Evolutionary conservation across 1,140 invertebrate genomes (phyloP).

Genomic region (Papilio glaucus): DNA sequence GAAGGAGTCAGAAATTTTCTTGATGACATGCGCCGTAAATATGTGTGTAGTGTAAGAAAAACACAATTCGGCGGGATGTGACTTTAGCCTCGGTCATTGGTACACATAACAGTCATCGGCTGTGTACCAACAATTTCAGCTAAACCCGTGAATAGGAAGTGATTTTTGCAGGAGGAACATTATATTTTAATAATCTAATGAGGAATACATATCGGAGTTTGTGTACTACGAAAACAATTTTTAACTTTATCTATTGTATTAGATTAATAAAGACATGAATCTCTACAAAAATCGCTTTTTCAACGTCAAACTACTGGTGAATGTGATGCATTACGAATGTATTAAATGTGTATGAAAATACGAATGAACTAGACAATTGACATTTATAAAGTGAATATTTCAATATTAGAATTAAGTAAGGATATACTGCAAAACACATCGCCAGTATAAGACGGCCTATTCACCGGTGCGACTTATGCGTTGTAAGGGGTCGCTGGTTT

Average conservation of each 20-base stretch:
- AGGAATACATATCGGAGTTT: not conserved
- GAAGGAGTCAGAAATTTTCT: conserved; percentile 40
- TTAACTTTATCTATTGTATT: not conserved
- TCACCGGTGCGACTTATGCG: conserved; percentile 52
- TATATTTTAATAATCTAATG: not conserved
- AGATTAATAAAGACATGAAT: not conserved
- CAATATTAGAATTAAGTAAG: not conserved
- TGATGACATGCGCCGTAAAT: conserved; percentile 40
- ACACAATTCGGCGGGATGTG: not conserved
- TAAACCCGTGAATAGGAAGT: conserved; percentile 22
- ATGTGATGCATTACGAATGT: not conserved
- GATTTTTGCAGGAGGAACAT: conserved; percentile 12
- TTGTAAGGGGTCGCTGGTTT: conserved; percentile 63
- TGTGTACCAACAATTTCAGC: conserved; percentile 7
- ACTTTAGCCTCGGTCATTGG: not conserved
- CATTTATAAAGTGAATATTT: not conserved
- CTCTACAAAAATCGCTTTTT: conserved; percentile 14
- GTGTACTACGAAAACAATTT: not conserved
- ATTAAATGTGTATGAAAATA: not conserved
- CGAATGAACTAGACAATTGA: not conserved
- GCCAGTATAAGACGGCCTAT: conserved; percentile 44
- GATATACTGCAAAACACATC: conserved; percentile 32
- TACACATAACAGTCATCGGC: not conserved
- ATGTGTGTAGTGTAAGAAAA: conserved; percentile 26
- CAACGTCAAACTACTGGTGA: conserved; percentile 22